Conservation (phyloP, 2,797 vertebrate genomes). For the Argyrosomus regius region DNA sequence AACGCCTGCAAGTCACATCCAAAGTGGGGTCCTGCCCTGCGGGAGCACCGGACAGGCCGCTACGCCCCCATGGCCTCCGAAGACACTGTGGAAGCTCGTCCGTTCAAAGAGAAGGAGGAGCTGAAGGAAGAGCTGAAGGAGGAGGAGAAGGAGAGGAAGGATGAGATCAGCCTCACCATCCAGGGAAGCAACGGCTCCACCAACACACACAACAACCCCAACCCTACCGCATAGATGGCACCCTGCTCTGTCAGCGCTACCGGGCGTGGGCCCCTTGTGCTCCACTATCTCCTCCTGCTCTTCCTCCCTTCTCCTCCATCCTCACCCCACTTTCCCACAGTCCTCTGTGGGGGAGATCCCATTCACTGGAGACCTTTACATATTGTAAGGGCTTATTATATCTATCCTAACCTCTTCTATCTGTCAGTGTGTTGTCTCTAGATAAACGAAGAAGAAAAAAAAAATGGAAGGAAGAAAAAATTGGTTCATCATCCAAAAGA, state of each 20-base stretch:
- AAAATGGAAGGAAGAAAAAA: constrained; percentile 73
- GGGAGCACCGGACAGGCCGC: constrained; percentile 94
- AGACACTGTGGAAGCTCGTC: constrained; percentile 77
- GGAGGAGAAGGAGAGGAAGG: constrained; percentile 83
- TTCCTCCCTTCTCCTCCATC: constrained; percentile 60
- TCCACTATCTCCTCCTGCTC: constrained; percentile 45
- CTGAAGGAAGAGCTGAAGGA: constrained; percentile 80
- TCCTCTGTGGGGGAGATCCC: constrained; percentile 85
- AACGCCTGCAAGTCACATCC: constrained; percentile 90
- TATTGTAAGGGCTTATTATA: constrained; percentile 91
- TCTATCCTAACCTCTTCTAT: constrained; percentile 85
- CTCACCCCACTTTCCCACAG: constrained; percentile 81
- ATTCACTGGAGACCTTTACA: constrained; percentile 90
- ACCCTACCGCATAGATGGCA: constrained; percentile 92
- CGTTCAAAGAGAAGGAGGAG: constrained; percentile 84
- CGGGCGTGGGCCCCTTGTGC: constrained; percentile 6
- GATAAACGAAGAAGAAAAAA: constrained; percentile 69
- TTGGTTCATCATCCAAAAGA: constrained; percentile 83
- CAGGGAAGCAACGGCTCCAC: constrained; percentile 96
- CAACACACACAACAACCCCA: constrained; percentile 90
- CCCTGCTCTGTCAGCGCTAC: constrained; percentile 40
- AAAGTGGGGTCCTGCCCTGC: constrained; percentile 95
- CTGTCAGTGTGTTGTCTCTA: constrained; percentile 78
- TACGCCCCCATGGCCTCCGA: constrained; percentile 88
- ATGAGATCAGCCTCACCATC: constrained; percentile 88